Conservation (phyloP, 30 jellyfish, hydroid and myxozoan species). For the Catostylus mosaicus region DNA sequence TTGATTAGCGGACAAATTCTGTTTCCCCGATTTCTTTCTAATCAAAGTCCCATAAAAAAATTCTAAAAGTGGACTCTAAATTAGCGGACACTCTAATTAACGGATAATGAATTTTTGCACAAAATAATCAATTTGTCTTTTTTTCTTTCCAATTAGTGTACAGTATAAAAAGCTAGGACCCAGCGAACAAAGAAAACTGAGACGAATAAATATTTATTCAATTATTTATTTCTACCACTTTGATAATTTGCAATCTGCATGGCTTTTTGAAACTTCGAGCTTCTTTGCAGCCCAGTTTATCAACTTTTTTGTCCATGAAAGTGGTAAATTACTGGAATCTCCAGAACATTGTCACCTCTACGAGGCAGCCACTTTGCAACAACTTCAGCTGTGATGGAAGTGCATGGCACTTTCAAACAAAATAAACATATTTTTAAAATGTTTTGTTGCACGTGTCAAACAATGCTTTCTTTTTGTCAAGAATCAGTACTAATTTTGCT, state of each 20-base stretch:
- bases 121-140: not conserved
- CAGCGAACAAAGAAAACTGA: constrained; percentile 49
- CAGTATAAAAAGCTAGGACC: constrained; percentile 13
- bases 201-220: constrained; percentile 47
- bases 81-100: not conserved
- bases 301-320: not conserved
- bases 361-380: constrained; percentile 22
- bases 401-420: constrained; percentile 35
- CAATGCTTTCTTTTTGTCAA: constrained; percentile 42
- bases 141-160: constrained; percentile 14
- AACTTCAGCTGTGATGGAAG: constrained; percentile 32
- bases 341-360: constrained; percentile 17
- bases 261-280: constrained; percentile 32
- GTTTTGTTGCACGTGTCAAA: constrained; percentile 43
- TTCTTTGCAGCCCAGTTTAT: not conserved
- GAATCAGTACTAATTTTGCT: constrained; percentile 35
- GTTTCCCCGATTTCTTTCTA: not conserved
- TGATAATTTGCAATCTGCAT: constrained; percentile 43
- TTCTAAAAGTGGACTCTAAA: too few relatives aligned
- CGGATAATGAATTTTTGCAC: too few relatives aligned
- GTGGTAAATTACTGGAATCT: constrained; percentile 46
- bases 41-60: not conserved
- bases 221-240: constrained; percentile 36
- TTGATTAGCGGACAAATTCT: too few relatives aligned
- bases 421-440: constrained; percentile 17